Base-by-base conservation (phyloP, 2,113 vertebrate genomes). In the Oreochromis tanganicae region DNA sequence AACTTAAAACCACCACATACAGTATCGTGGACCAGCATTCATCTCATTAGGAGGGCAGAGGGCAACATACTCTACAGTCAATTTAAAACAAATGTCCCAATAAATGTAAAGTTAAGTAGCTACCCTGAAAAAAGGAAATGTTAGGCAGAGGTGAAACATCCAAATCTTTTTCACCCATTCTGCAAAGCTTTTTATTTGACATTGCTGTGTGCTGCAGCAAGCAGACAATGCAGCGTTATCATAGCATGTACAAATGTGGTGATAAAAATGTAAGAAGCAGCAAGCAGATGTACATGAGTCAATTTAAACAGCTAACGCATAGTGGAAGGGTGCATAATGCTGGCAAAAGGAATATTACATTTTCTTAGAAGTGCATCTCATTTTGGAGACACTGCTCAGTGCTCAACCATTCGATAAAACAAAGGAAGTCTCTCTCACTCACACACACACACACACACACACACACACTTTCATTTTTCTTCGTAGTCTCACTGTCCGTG, bases 71-170 rank as follows among this genome's bases (percentile, higher is more conserved):
- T 78, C 9, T 59, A 27, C 17, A 34, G 83, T 52, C 36, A 61
- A 81, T 48, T 88, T 43, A 16, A 57, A 57, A 48, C 10, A 7
- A 87, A 73, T 41, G 27, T 81, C 52, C 56, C 14, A 63, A 79
- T 71, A 61, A 85, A 84, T 41, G 75, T 48, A 71, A 90, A 82
- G 75, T 82, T 79, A 89, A 66, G 90, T 90, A 86, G 80, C 83
- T 91, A 75, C 43, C 93, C 93, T 95, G 94, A 94, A 95, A 96
- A 91, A 93, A 90, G 89, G 87, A 96, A 94, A 90, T 38, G 93
- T 94, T 93, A 93, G 86, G 90, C 94, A 95, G 90, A 93, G 92
- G 91, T 81, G 92, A 93, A 93, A 94, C 95, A 94, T 84, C 80
- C 81, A 90, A 85, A 83, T 54, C 79, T 90, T 90, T 91, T 94